Evolutionary conservation across 2,888 invertebrate species (phyloP), one percentile per base, ranked within the genome.

Genomic region (Papilio elwesi): DNA sequence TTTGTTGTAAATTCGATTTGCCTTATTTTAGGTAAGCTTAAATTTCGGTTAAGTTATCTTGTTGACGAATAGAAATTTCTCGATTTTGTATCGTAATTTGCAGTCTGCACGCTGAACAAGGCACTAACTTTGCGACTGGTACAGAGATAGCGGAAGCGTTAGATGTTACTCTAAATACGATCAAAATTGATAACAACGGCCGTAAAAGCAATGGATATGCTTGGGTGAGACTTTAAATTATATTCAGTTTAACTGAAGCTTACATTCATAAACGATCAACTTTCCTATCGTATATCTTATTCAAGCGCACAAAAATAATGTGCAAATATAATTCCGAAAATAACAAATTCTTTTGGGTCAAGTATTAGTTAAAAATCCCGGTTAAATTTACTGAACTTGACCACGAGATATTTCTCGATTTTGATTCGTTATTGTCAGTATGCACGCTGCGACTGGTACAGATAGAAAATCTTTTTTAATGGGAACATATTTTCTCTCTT

Each of bases 1-100:
- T 87, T 73, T 92, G 92, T 77, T 92, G 93, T 69, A 89, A 87
- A 62, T 92, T 92, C 26, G 91, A 92, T 68, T 79, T 89, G 13
- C 74, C 80, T 0, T 86, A 88, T 76, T 92, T 92, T 74, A 87
- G 80, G 92, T 90, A 77, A 78, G 78, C 71, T 15, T 59, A 47
- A 49, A 47, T 38, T 6, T 0, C 7, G n/a, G 26, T 12, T 26
- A 68, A 12, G 15, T 13, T 38, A 69, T 68, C 12, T 67, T 55
- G 12, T 26, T 26, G 26, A 26, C 26, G 26, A 12, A 26, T 12
- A 36, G 36, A 57, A 36, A 0, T 2, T 13, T 57, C 12, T 12
- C 13, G 0, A 12, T 26, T 13, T 43, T 43, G 8, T 43, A 9
- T n/a, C 38, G 15, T 52, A 9, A 47, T 59, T 83, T 83, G 26